These are phyloP conservation scores for Beris chalybata DNA, from an alignment of 2,888 invertebrate species.

Conservation along the genomic window DNA sequence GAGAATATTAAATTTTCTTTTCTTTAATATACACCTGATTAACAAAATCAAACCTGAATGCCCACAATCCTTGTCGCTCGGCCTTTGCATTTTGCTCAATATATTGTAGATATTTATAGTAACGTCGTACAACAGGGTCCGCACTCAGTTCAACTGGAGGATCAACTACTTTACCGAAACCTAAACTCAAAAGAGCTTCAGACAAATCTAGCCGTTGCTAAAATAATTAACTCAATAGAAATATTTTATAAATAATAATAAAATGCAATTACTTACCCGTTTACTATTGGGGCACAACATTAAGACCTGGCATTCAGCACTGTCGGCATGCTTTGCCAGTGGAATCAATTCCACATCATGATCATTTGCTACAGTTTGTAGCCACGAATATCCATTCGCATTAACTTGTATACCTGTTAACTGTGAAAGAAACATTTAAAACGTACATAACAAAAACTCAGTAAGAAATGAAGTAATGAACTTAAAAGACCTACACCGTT, in stretches of 20 bases:
- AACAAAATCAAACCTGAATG: constrained; percentile 24
- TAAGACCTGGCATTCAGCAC: constrained; percentile 56
- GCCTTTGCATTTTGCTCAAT: constrained; percentile 45
- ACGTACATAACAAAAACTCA: no score
- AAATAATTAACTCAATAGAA: neutral
- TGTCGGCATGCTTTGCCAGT: constrained; percentile 51
- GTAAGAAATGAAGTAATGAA: no score
- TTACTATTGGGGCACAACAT: constrained; percentile 53
- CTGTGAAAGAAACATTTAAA: constrained; percentile 29
- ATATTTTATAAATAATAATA: neutral
- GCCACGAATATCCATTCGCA: constrained; percentile 56
- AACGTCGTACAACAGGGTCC: constrained; percentile 43
- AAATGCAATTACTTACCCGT: constrained; percentile 37
- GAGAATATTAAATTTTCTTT: constrained; percentile 10
- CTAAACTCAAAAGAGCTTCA: constrained; percentile 51
- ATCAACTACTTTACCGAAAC: constrained; percentile 49
- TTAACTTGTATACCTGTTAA: constrained; percentile 52
- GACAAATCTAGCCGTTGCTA: constrained; percentile 48
- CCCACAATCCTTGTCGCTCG: constrained; percentile 41
- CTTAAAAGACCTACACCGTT: no score
- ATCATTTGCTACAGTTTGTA: constrained; percentile 57
- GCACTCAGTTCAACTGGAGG: constrained; percentile 31
- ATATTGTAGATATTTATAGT: constrained; percentile 49
- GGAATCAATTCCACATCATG: constrained; percentile 57
- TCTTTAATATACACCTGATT: neutral